phyloP scores from a whole-genome alignment of 1,140 invertebrate genomes.

The Megathymus violae region DNA sequence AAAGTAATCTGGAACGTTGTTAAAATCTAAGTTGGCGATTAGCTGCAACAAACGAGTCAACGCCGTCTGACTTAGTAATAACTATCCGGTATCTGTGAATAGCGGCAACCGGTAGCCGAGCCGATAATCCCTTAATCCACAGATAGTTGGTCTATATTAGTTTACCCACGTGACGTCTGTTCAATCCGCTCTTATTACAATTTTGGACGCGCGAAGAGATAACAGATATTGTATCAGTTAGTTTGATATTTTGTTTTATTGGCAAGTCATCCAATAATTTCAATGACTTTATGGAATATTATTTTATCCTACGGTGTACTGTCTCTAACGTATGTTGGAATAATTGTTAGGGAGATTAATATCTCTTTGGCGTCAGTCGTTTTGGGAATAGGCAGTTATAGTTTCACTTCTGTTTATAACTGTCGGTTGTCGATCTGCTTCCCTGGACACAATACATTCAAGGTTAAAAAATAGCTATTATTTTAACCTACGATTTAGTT shows the following conservation, averaged over 20 bases:
- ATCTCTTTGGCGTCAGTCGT: too few relatives aligned
- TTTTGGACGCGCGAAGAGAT: neutral
- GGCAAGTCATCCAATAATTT: neutral
- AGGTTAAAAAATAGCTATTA: too few relatives aligned
- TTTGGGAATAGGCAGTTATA: too few relatives aligned
- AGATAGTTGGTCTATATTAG: conserved; percentile 38
- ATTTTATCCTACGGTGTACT: too few relatives aligned
- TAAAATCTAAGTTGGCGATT: neutral
- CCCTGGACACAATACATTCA: too few relatives aligned
- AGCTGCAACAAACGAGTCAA: neutral
- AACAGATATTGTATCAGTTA: neutral
- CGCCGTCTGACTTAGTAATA: neutral
- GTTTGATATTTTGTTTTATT: neutral
- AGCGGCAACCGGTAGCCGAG: conserved; percentile 23
- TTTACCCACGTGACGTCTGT: conserved; percentile 29
- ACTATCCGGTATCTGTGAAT: conserved; percentile 4
- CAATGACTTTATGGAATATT: too few relatives aligned
- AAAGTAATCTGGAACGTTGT: too few relatives aligned
- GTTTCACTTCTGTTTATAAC: too few relatives aligned
- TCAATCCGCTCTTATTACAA: neutral
- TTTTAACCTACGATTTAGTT: too few relatives aligned
- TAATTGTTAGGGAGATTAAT: too few relatives aligned
- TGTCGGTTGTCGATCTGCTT: too few relatives aligned
- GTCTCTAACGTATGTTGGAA: too few relatives aligned
- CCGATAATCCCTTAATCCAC: conserved; percentile 28